These are phyloP conservation scores for Symphodus melops DNA, from an alignment of 2,113 vertebrate species.

Conservation along the genomic window DNA sequence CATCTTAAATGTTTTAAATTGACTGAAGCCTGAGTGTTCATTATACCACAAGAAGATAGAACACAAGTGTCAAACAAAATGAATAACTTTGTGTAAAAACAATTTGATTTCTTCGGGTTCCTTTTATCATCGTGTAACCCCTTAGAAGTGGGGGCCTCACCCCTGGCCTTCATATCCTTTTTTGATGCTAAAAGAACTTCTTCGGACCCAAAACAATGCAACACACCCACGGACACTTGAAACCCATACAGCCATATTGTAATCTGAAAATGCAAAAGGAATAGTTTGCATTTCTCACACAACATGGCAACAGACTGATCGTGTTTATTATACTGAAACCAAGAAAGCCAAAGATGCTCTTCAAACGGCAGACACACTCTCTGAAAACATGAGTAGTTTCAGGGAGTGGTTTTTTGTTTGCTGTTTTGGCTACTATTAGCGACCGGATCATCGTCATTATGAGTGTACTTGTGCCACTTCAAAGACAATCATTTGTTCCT, in stretches of 20 bases:
- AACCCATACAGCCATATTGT: neutral
- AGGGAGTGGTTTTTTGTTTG: slow-evolving; percentile 64
- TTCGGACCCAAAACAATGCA: neutral
- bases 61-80: neutral
- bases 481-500: neutral
- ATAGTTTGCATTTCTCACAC: slow-evolving; percentile 31
- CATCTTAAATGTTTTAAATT: too few species aligned
- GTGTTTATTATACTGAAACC: slow-evolving; percentile 24
- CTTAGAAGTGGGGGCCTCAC: neutral
- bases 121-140: neutral
- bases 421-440: neutral
- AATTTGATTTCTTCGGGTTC: too few species aligned
- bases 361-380: neutral
- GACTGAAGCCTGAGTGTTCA: too few species aligned
- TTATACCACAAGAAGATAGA: too few species aligned
- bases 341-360: neutral
- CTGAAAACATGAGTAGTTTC: slow-evolving; percentile 56
- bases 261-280: neutral
- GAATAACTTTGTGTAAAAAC: neutral
- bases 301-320: slow-evolving; percentile 1
- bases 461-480: neutral
- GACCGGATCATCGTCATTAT: slow-evolving; percentile 28
- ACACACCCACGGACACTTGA: neutral
- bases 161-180: neutral
- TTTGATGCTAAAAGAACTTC: neutral